These are phyloP conservation scores for Pseudomyrmex gracilis DNA, from an alignment of 1,140 invertebrate genomes.

Conservation along the genomic window DNA sequence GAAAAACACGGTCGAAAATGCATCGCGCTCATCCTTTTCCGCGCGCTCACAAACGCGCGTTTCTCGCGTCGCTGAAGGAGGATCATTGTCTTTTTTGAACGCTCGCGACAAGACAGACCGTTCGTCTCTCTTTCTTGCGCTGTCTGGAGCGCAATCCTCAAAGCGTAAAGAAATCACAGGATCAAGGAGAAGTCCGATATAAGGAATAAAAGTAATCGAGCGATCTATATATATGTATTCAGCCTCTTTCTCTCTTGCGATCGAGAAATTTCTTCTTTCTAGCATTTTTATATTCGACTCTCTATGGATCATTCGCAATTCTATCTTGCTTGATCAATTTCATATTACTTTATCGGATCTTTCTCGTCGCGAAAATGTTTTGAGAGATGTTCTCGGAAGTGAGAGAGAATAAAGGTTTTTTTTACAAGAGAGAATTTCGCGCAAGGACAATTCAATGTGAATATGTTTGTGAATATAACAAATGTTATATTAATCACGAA, in stretches of 20 bases:
- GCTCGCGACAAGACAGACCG: conserved; percentile 34
- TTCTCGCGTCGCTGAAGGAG: conserved; percentile 23
- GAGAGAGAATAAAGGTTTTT: neutral
- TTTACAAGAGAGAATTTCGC: neutral
- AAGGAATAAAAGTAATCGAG: conserved; percentile 29
- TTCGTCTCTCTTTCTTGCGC: conserved; percentile 23
- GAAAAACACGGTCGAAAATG: conserved; percentile 46
- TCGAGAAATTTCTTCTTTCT: neutral
- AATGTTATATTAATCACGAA: too few species aligned
- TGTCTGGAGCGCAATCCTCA: conserved; percentile 18
- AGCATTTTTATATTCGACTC: neutral
- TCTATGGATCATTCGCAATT: conserved; percentile 5
- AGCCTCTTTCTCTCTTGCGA: conserved; percentile 25
- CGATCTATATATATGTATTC: neutral
- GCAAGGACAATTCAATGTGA: too few species aligned
- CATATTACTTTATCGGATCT: conserved; percentile 37
- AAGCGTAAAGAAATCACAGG: conserved; percentile 37
- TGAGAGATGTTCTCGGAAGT: neutral
- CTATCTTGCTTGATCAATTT: conserved; percentile 37
- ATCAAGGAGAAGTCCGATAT: conserved; percentile 7
- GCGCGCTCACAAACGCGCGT: conserved; percentile 9
- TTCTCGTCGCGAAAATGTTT: conserved; percentile 17
- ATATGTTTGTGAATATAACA: too few species aligned
- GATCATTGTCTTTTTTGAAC: conserved; percentile 53
- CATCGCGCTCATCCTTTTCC: conserved; percentile 3